Conservation (phyloP, 2,113 vertebrate genomes). For the Dolichotis patagonum region DNA sequence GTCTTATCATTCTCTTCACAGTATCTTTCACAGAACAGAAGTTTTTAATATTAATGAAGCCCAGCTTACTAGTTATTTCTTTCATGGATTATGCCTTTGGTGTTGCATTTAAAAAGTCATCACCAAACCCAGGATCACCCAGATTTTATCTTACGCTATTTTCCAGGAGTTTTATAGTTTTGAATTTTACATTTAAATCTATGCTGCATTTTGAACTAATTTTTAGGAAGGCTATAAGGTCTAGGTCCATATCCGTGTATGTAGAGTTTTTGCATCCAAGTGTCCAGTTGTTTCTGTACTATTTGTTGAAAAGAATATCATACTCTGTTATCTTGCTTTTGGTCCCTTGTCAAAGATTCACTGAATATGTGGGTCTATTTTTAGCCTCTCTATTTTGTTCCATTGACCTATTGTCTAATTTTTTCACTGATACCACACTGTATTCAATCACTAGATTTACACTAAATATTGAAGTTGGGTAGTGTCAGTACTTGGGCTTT, state of each 20-base stretch:
- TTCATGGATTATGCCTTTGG: neutral
- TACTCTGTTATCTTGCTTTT: neutral
- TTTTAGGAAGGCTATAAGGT: neutral
- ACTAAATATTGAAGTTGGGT: neutral
- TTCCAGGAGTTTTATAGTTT: neutral
- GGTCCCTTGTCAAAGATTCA: neutral
- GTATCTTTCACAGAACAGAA: neutral
- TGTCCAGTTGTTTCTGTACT: neutral
- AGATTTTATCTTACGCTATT: neutral
- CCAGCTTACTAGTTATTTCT: neutral
- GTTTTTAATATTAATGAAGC: neutral
- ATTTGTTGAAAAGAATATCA: neutral
- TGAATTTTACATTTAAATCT: neutral
- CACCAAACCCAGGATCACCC: neutral
- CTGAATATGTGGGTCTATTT: neutral
- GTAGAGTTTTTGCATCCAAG: neutral
- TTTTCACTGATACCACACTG: neutral
- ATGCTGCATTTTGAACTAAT: neutral
- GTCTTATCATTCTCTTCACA: neutral
- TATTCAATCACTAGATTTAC: neutral
- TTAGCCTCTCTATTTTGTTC: neutral
- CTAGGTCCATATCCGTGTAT: neutral
- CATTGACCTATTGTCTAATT: neutral
- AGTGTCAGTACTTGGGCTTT: neutral
- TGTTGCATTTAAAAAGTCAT: neutral